A percentile compares a stretch with the other conserved stretches of the same genome.
Conservation (phyloP, 2,797 vertebrate species). For the Falco peregrinus region DNA sequence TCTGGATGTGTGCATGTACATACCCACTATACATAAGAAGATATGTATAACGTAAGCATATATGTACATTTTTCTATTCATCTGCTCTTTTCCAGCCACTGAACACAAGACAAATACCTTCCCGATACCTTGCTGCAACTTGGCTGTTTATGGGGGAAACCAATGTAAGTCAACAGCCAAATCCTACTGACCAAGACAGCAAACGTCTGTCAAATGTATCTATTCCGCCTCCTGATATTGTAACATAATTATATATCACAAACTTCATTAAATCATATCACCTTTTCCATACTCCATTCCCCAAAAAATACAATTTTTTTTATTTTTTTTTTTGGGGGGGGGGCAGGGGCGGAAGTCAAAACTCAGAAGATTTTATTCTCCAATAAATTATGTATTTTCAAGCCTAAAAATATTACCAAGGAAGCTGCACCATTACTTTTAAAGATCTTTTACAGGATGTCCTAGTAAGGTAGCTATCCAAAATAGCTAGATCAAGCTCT, state of each 20-base stretch:
- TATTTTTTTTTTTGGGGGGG: no score
- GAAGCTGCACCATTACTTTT: neutral
- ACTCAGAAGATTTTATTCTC: neutral
- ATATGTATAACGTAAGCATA: neutral
- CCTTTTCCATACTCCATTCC: neutral
- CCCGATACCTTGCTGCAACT: neutral
- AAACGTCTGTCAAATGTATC: neutral
- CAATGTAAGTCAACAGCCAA: neutral
- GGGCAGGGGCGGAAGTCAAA: neutral
- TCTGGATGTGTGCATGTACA: neutral
- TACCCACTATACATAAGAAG: neutral
- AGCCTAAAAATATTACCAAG: neutral
- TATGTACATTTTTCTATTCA: neutral
- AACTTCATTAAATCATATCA: neutral
- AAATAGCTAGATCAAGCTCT: neutral
- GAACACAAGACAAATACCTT: neutral
- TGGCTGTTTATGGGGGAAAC: neutral
- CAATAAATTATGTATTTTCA: neutral
- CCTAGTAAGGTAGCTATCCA: neutral
- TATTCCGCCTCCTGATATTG: neutral
- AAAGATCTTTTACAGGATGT: neutral
- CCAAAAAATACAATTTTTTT: neutral
- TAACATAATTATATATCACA: neutral
- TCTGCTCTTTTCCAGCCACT: neutral
- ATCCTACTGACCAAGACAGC: neutral